Evolutionary conservation across 1,140 invertebrate species (phyloP), one percentile per base, ranked within the genome.

Genomic region (Venustaconcha ellipsiformis): DNA sequence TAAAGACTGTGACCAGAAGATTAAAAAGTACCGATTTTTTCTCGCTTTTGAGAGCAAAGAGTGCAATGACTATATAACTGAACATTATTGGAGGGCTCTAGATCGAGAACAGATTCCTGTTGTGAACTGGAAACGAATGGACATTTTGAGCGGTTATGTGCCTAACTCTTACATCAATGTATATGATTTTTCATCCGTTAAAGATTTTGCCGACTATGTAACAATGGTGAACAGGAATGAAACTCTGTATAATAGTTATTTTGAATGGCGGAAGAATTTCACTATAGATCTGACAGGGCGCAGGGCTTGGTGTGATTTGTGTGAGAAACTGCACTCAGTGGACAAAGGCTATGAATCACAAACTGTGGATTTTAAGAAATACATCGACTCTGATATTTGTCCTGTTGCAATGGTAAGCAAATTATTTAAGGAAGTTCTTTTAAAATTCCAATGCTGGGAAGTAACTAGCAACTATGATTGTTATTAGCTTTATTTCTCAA

Each of bases 141-240:
- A 75, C 15, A 18, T 72, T 30, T 30, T 30, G 26, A 30, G 26
- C 26, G 26, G 26, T 30, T 30, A 30, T 30, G 26, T 30, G 26
- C 26, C 26, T 30, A 30, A 30, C 26, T 30, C 26, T 30, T 30
- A 30, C 26, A 30, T 30, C 26, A 30, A 99, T 90, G 95, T 99
- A 1, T 96, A 97, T 84, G 96, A 99, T 87, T 99, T 98, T 87
- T 93, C 93, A 5, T 94, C 94, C 14, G 94, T 96, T 0, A 93
- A 94, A 82, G 94, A 95, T 81, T 89, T 99, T 55, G 97, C 96
- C 6, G 92, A 94, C 2, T 98, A 97, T 89, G 90, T 99, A 23
- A 92, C 93, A 70, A 91, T 93, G 55, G 71, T 87, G 8, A 72
- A 57, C 58, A 65, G 62, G 14, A 84, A 87, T 68, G 82, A 88